Evolutionary conservation across 2,888 invertebrate genomes (phyloP).

Genomic region (Julus scanicus): DNA sequence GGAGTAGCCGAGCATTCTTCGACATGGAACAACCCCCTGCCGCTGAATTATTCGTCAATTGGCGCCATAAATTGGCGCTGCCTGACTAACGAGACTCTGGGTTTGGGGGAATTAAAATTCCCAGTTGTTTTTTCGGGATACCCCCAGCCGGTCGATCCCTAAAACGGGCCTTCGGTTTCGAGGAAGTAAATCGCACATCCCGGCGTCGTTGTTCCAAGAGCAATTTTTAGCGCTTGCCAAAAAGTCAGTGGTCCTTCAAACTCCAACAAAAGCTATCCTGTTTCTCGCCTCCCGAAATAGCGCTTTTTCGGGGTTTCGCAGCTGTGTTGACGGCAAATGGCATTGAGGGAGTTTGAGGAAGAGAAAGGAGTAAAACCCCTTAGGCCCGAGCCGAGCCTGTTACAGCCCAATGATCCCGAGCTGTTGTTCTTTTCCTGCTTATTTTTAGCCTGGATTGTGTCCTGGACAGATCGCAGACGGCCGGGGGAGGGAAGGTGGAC

Average conservation of each 20-base stretch:
- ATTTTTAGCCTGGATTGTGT: background rate
- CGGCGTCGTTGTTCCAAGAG: constrained; percentile 17
- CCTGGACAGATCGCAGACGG: constrained; percentile 7
- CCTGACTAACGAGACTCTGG: background rate
- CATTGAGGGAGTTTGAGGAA: constrained; percentile 19
- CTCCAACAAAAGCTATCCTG: constrained; percentile 27
- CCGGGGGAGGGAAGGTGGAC: background rate
- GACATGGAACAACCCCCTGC: background rate
- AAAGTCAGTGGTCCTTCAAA: constrained; percentile 27
- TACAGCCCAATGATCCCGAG: background rate
- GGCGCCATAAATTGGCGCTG: constrained; percentile 2
- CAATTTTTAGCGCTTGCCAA: constrained; percentile 16
- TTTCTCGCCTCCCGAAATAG: constrained; percentile 12
- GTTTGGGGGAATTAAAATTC: background rate
- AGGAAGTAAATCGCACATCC: background rate
- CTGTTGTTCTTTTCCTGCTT: background rate
- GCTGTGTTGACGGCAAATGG: constrained; percentile 4
- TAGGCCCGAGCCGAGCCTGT: background rate
- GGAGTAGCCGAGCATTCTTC: background rate
- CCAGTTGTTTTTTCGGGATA: background rate
- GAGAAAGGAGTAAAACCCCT: background rate
- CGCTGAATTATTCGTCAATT: constrained; percentile 19
- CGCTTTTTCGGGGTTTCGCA: background rate
- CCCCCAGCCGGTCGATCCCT: constrained; percentile 3
- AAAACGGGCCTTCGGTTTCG: background rate